Evolutionary conservation across 2,113 vertebrate genomes (phyloP).

Genomic region (Oreocharis arfaki): DNA sequence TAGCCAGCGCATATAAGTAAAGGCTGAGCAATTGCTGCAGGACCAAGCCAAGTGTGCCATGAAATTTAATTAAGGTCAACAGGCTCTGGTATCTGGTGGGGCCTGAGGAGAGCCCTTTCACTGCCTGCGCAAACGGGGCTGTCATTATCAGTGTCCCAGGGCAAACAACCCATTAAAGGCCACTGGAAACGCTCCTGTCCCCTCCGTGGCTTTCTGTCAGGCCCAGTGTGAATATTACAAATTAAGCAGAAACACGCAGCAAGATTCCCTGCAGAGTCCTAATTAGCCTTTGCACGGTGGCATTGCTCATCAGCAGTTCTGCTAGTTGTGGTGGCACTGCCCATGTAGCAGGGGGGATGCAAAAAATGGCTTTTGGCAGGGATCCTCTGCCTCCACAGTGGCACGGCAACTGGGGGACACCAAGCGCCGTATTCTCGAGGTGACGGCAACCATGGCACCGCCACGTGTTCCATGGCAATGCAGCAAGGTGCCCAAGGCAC

Average conservation of each 20-base stretch:
- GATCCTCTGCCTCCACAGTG: fast-evolving
- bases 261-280: not conserved
- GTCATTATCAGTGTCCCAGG: not conserved
- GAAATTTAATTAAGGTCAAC: constrained; percentile 41
- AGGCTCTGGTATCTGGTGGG: not conserved
- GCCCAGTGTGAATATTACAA: constrained; percentile 1
- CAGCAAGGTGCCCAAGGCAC: fast-evolving
- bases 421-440: fast-evolving
- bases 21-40: not conserved
- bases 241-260: not conserved
- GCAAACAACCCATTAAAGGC: constrained; percentile 15
- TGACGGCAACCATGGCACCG: fast-evolving
- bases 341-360: not conserved
- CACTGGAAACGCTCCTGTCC: not conserved
- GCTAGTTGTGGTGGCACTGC: not conserved
- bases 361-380: not conserved
- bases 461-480: fast-evolving
- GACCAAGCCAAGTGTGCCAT: not conserved
- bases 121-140: not conserved
- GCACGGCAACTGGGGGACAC: fast-evolving
- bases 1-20: not conserved
- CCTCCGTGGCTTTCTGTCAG: constrained; percentile 13
- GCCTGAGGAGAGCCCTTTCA: not conserved
- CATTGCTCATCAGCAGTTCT: not conserved
- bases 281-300: fast-evolving